Conservation (phyloP, 2,797 vertebrate species). For the Cygnus olor region DNA sequence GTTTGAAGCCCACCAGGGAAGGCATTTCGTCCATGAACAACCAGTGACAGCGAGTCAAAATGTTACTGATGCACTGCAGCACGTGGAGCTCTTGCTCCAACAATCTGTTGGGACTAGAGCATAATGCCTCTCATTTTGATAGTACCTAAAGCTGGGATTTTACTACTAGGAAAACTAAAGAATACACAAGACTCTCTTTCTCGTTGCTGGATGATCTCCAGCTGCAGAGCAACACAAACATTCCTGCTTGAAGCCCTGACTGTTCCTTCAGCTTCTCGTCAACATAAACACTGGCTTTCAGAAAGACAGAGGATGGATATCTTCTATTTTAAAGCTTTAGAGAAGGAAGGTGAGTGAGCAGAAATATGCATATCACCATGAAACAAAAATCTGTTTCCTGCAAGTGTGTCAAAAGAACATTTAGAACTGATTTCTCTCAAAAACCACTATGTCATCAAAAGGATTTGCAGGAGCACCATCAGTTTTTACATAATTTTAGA, state of each 20-base stretch:
- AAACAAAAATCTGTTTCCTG: slow-evolving; percentile 30
- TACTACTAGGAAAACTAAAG: background rate
- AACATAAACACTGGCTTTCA: background rate
- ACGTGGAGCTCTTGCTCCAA: background rate
- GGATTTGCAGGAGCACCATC: slow-evolving; percentile 31
- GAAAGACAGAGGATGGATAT: background rate
- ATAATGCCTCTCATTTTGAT: background rate
- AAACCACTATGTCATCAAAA: slow-evolving; percentile 42
- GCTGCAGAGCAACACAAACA: background rate
- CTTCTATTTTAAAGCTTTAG: slow-evolving; percentile 9
- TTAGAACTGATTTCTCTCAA: slow-evolving; percentile 25
- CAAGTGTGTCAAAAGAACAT: background rate
- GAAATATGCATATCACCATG: slow-evolving; percentile 5
- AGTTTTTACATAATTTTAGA: slow-evolving; percentile 36
- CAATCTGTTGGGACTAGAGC: background rate
- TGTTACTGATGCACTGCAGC: background rate
- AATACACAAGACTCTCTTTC: background rate
- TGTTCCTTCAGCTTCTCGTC: background rate
- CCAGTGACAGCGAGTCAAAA: background rate
- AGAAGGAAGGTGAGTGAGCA: background rate
- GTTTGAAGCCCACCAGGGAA: background rate
- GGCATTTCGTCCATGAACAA: background rate
- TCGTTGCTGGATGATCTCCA: background rate
- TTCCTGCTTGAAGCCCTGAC: background rate
- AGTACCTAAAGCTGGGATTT: background rate